These are phyloP conservation scores for Castor canadensis DNA, from an alignment of 2,113 vertebrate genomes.

Conservation along the genomic window DNA sequence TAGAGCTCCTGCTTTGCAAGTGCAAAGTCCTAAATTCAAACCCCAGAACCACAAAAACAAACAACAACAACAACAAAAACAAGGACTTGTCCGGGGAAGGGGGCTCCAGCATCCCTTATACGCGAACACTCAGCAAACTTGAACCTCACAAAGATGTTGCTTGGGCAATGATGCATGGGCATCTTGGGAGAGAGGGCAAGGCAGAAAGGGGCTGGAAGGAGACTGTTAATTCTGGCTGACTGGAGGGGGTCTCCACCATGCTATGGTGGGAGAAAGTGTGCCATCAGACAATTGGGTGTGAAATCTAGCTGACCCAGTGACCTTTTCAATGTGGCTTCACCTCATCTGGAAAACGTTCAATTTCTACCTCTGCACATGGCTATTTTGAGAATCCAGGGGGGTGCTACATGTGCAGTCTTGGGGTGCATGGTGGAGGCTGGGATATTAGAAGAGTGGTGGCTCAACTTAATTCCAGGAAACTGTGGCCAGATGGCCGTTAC, in stretches of 20 bases:
- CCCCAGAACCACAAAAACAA: too few relatives aligned
- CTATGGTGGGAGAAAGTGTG: background rate
- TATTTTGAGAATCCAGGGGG: accelerated
- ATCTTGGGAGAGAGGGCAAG: background rate
- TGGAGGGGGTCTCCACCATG: too few relatives aligned
- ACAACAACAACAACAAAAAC: too few relatives aligned
- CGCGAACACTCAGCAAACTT: too few relatives aligned
- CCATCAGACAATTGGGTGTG: background rate
- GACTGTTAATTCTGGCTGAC: background rate
- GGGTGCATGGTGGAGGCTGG: accelerated
- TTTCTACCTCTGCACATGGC: background rate
- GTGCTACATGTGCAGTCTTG: accelerated
- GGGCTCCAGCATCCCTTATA: background rate
- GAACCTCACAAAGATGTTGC: background rate
- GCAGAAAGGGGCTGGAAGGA: background rate
- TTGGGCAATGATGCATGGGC: too few relatives aligned
- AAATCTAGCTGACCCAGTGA: background rate
- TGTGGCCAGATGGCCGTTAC: background rate
- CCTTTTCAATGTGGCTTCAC: background rate
- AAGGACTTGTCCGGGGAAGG: background rate
- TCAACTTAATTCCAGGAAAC: background rate
- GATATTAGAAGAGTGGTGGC: too few relatives aligned
- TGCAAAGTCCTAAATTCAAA: too few relatives aligned
- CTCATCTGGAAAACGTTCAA: background rate
- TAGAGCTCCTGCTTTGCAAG: too few relatives aligned